Base-by-base conservation (phyloP, 92 coral and sea anemone species). In the Montipora capitata region DNA sequence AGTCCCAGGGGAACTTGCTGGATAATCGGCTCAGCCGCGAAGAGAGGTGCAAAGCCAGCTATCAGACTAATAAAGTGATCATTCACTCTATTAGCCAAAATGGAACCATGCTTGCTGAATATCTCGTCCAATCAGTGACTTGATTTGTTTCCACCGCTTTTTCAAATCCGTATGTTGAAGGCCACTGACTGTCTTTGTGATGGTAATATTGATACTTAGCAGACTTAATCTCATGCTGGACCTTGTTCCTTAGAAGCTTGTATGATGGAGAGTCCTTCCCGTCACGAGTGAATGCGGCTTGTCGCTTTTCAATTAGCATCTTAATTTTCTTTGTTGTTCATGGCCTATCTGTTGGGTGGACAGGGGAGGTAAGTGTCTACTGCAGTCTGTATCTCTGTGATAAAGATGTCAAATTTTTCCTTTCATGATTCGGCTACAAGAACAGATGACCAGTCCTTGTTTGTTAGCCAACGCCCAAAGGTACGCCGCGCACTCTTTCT, bases 121-220 rank as follows among this genome's bases (percentile, higher is more conserved):
- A 49, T 49, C 57, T 11, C 0, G 57, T 6, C 57, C 57, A 6
- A 11, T 49, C 3, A 49, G 1, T 49, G 11, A 49, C 57, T 49
- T 49, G 56, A 49, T 49, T 49, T 49, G 8, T 49, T 49, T 49
- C 56, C 7, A 7, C 85, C 91, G 79, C 52, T 79, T 79, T 67
- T 78, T 87, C 2, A 59, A 43, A 87, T 87, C 73, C 42, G 63
- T 17, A 9, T 79, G 86, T 51, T 87, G 74, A 8, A 79, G 78
- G 63, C 79, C 73, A 56, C 91, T 87, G 61, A 79, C 91, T n/a
- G n/a, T n/a, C n/a, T 72, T 69, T 66, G 71, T 78, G 81, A 42
- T 85, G 27, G 27, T 20, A 20, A 20, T 20, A 20, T 27, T 27
- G 35, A 27, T 27, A 27, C 35, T 27, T 27, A 40, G 89, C 45